phyloP scores from a whole-genome alignment of 2,113 vertebrate species.

The Microcebus ravelobensis region DNA sequence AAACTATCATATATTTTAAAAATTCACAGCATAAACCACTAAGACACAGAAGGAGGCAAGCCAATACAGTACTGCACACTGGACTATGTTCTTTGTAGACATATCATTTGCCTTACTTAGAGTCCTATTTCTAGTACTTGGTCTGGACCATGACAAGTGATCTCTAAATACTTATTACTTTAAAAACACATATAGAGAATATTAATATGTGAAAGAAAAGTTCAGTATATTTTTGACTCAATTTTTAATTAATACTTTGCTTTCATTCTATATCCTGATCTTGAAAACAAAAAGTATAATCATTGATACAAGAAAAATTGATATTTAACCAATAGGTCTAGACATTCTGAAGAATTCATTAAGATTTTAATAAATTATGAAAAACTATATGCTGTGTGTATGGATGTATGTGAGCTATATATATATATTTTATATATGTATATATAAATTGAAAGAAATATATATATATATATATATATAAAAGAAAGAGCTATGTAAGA shows the following conservation, averaged over 20 bases:
- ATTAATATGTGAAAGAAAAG: background rate
- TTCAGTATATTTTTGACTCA: background rate
- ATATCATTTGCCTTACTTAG: background rate
- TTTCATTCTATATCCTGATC: background rate
- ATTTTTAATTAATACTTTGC: background rate
- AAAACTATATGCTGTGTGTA: background rate
- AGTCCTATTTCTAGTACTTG: background rate
- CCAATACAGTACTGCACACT: fast-evolving
- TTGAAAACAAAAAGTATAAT: background rate
- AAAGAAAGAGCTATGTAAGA: background rate
- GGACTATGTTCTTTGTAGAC: background rate
- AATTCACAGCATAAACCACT: background rate
- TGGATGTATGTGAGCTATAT: background rate
- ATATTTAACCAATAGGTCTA: background rate
- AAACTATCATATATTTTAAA: background rate
- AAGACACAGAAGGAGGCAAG: background rate
- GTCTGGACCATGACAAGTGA: background rate
- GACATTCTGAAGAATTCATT: background rate
- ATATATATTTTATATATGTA: too few relatives aligned
- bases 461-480: background rate
- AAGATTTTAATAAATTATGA: background rate
- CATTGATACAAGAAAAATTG: background rate
- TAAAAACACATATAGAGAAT: background rate
- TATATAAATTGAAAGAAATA: too few relatives aligned
- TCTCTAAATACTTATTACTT: background rate